Evolutionary conservation across 2,888 invertebrate genomes (phyloP), one percentile per base, ranked within the genome.

Genomic region (Phalangium opilio): DNA sequence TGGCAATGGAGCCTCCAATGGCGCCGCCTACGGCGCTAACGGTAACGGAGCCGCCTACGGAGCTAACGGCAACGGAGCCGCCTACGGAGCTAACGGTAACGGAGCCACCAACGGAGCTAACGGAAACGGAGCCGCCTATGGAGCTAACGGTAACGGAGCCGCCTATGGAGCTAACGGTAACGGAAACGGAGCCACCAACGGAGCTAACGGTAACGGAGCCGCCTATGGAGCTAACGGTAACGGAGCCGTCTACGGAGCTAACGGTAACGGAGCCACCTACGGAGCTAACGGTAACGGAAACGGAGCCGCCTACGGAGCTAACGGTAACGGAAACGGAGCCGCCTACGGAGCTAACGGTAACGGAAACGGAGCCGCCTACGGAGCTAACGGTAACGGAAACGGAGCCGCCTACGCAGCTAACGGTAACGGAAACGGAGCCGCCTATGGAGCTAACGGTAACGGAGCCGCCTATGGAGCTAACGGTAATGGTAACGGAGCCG

Each of bases 391-490:
- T 4, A 19, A 17, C 4, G 15, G 41, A 12, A 19, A 19, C n/a
- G 17, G 18, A 10, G 41, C 18, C 19, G 18, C 8, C 4, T 15
- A 19, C 17, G 7, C 5, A 19, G 17, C 15, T 17, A 19, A 12
- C 8, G 18, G 18, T 12, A 19, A 45, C 1, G 51, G 44, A 17
- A 49, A 34, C 2, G 17, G 39, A 5, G 52, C 27, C 8, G 8
- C 27, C 8, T 27, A 27, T 8, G 27, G 32, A 19, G 14, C 17
- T 18, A 43, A 43, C 3, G 20, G 18, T 3, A 8, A 27, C 2
- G 42, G 27, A 12, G 38, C 15, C 2, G 2, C 34, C n/a, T 1
- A n/a, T 34, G 34, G 34, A 34, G n/a, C 11, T 12, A 1, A n/a
- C n/a, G 39, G 39, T 5, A 17, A n/a, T 3, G 33, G 19, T 3